These are phyloP conservation scores for Halcyon leucocephala DNA, from an alignment of 2,797 vertebrate species.

Conservation along the genomic window DNA sequence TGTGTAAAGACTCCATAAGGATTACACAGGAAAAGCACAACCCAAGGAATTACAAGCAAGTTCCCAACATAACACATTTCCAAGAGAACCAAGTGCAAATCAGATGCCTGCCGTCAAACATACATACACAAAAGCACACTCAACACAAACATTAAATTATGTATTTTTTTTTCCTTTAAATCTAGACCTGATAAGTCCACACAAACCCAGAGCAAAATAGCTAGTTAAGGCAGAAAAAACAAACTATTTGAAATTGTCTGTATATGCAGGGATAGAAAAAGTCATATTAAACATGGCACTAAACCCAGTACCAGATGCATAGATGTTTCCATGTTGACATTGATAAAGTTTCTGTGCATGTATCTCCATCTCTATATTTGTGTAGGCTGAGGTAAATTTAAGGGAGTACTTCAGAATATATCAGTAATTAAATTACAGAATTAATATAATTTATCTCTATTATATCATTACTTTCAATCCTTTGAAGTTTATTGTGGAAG, in stretches of 20 bases:
- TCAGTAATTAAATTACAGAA: neutral
- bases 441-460: neutral
- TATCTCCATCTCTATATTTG: neutral
- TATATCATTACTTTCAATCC: neutral
- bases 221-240: neutral
- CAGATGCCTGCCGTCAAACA: neutral
- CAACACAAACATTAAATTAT: neutral
- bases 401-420: neutral
- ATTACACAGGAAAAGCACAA: neutral
- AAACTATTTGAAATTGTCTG: neutral
- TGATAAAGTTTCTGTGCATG: neutral
- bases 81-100: neutral
- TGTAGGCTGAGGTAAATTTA: neutral
- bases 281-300: neutral
- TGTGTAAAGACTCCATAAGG: neutral
- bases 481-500: neutral
- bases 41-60: neutral
- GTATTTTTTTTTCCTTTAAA: neutral
- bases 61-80: neutral
- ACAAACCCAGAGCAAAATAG: neutral
- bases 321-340: neutral
- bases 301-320: neutral
- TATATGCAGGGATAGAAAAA: neutral
- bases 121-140: neutral
- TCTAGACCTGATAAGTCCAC: neutral